Conservation (phyloP, 2,888 invertebrate species). For the Shargacucullia verbasci region DNA sequence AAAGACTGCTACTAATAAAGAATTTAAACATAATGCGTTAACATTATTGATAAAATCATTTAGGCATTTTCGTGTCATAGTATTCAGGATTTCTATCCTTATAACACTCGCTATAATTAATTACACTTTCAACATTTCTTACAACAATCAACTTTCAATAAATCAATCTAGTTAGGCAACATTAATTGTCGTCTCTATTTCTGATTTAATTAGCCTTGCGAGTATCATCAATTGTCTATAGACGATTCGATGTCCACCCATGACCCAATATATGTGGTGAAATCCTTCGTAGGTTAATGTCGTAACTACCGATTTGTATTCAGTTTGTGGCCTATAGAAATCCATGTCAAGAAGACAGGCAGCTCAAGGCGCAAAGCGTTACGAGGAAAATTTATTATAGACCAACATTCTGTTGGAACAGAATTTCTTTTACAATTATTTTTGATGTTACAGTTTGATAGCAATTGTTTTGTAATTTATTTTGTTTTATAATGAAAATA, state of each 20-base stretch:
- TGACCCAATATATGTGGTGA: constrained; percentile 87
- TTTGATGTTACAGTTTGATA: constrained; percentile 39
- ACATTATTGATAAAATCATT: no score
- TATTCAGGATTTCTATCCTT: constrained; percentile 10
- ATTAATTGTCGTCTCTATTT: constrained; percentile 60
- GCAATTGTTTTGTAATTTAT: constrained; percentile 19
- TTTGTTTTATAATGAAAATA: neutral
- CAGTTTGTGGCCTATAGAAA: constrained; percentile 82
- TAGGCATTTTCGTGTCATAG: constrained; percentile 4
- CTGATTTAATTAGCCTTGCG: constrained; percentile 68
- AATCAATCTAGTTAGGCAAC: constrained; percentile 56
- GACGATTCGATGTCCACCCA: constrained; percentile 75
- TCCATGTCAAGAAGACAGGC: constrained; percentile 87
- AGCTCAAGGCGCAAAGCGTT: constrained; percentile 76
- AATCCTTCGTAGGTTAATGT: constrained; percentile 80
- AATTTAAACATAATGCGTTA: no score
- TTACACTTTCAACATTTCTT: constrained; percentile 47
- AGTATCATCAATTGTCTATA: constrained; percentile 65
- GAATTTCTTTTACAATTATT: constrained; percentile 60
- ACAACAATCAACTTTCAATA: constrained; percentile 47
- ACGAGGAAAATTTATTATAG: constrained; percentile 84
- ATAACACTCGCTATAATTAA: constrained; percentile 35
- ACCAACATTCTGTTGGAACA: constrained; percentile 66
- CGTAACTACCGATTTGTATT: constrained; percentile 85
- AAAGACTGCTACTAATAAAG: no score